Evolutionary conservation across 2,113 vertebrate genomes (phyloP).

Genomic region (Leptocoma aspasia): DNA sequence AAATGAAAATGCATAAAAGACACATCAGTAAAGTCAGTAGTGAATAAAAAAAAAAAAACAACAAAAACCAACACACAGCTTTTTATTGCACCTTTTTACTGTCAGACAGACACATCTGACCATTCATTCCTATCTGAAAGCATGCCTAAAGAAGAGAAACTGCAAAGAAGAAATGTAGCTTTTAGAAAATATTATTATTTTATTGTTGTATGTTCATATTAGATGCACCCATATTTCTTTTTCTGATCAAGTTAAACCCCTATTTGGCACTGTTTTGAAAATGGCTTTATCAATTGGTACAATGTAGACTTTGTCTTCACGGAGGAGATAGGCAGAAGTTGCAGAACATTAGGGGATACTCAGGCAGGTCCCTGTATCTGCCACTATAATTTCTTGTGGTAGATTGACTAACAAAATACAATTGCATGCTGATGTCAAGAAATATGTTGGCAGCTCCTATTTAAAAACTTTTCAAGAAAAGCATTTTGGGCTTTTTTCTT

Average conservation of each 20-base stretch:
- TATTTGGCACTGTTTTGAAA: background rate
- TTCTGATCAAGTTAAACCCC: background rate
- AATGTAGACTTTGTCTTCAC: background rate
- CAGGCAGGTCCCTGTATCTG: background rate
- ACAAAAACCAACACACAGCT: accelerated
- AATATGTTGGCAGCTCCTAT: background rate
- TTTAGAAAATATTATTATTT: background rate
- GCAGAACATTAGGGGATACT: background rate
- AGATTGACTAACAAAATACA: background rate
- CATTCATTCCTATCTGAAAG: background rate
- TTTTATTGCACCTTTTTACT: background rate
- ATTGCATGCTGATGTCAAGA: background rate
- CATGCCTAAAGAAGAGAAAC: background rate
- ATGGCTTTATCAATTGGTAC: background rate
- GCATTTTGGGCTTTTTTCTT: background rate
- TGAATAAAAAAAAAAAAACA: background rate
- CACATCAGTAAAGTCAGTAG: background rate
- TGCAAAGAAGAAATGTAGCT: background rate
- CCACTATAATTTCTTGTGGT: background rate
- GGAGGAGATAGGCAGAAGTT: background rate
- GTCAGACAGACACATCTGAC: background rate
- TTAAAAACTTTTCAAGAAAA: background rate
- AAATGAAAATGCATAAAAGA: background rate
- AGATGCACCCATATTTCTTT: background rate
- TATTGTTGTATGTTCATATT: background rate